Percentiles rank a stretch among this genome's conserved stretches.
Evolutionary conservation across 1,140 invertebrate genomes (phyloP).

Genomic region (Rhizoglyphus robini): DNA sequence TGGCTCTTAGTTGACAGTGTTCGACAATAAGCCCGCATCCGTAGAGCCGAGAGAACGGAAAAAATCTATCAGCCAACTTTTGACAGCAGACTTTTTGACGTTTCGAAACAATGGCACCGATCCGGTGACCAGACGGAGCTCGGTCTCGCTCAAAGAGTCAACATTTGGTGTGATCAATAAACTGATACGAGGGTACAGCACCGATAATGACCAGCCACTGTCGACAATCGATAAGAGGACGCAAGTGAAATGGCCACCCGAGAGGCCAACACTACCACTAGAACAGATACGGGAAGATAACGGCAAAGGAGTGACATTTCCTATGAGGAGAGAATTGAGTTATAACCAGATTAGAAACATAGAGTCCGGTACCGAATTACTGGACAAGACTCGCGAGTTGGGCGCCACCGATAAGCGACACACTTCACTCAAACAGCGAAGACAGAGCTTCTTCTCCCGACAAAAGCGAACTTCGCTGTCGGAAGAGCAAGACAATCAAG

Average conservation of each 20-base stretch:
- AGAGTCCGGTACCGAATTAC: background rate
- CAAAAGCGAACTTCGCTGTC: background rate
- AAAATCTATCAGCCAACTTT: constrained; percentile 10
- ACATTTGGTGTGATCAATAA: constrained; percentile 10
- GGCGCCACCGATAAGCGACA: background rate
- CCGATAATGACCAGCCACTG: background rate
- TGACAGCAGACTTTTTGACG: constrained; percentile 1
- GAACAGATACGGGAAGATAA: background rate
- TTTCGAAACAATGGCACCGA: background rate
- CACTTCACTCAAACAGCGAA: background rate
- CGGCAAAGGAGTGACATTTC: background rate
- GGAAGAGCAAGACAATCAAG: background rate
- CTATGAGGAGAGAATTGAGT: background rate
- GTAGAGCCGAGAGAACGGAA: background rate
- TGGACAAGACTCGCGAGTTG: background rate
- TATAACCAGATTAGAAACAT: background rate
- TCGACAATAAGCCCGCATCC: background rate
- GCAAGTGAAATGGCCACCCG: background rate
- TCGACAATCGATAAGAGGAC: background rate
- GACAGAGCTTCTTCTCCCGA: background rate
- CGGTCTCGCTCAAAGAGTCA: background rate
- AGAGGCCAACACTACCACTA: background rate
- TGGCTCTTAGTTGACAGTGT: background rate
- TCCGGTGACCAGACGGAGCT: background rate
- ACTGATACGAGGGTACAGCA: background rate